Evolutionary conservation across 53 echinoderm and acorn worm genomes (phyloP).

Genomic region (Zoroaster sp.): DNA sequence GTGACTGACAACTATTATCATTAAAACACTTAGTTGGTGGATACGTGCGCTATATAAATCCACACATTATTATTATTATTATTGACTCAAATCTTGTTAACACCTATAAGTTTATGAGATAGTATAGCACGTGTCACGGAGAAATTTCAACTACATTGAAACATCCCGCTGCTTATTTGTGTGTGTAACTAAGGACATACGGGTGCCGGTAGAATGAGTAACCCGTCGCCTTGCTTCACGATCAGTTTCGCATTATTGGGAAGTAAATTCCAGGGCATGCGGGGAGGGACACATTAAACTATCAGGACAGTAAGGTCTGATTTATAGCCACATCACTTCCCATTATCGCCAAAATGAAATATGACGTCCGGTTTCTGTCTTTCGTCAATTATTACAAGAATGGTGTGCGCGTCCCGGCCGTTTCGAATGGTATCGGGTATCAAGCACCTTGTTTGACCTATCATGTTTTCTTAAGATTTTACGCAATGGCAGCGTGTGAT

Average conservation of each 20-base stretch:
- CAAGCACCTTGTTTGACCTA: background rate
- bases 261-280: background rate
- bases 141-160: background rate
- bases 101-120: no score
- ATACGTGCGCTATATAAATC: no score
- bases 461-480: constrained; percentile 22
- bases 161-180: background rate
- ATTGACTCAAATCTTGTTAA: no score
- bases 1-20: no score
- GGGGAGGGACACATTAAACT: background rate
- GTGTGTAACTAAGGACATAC: no score
- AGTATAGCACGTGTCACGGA: background rate
- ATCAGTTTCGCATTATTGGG: background rate
- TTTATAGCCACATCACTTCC: constrained; percentile 9
- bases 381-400: background rate
- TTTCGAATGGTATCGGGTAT: background rate
- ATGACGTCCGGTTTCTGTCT: constrained; percentile 4
- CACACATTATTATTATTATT: no score
- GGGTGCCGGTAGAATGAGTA: no score
- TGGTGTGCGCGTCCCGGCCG: no score
- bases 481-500: background rate
- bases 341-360: background rate
- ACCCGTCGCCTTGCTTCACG: no score
- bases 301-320: background rate
- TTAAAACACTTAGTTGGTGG: no score